These are phyloP conservation scores for Hylia prasina DNA, from an alignment of 2,113 vertebrate genomes.

Conservation along the genomic window DNA sequence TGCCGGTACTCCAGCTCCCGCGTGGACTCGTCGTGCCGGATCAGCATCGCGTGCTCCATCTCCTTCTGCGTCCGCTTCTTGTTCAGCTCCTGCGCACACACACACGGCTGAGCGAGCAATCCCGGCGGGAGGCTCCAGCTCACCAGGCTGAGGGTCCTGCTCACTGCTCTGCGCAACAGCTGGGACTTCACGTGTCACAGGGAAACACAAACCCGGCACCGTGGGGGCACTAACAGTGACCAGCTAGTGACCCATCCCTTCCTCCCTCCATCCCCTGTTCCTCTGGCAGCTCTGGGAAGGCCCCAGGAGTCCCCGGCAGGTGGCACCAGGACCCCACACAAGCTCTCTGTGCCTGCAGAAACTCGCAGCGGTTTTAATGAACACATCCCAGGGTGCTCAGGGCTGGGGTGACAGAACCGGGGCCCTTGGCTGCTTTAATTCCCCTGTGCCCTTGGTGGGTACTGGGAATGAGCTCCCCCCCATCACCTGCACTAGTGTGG, in stretches of 20 bases:
- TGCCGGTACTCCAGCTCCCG: conserved; percentile 95
- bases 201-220: neutral
- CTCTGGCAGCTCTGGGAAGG: neutral
- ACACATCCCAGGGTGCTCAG: neutral
- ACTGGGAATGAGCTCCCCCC: neutral
- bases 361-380: too few species aligned
- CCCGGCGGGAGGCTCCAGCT: too few species aligned
- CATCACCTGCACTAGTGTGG: neutral
- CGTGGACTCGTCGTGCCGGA: conserved; percentile 96
- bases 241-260: neutral
- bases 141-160: rapidly evolving
- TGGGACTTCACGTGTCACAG: rapidly evolving
- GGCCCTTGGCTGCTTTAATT: neutral
- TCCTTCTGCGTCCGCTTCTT: conserved; percentile 98
- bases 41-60: conserved; percentile 98
- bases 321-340: neutral
- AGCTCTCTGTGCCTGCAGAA: neutral
- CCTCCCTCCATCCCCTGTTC: neutral
- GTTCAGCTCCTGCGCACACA: conserved; percentile 84
- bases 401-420: rapidly evolving
- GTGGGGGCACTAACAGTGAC: rapidly evolving
- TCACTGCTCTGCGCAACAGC: rapidly evolving
- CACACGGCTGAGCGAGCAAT: neutral
- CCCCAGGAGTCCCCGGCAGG: conserved; percentile 6
- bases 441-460: neutral